Evolutionary conservation across 2,797 vertebrate genomes (phyloP), one percentile per base, ranked within the genome.

Genomic region (Tolypeutes matacus): DNA sequence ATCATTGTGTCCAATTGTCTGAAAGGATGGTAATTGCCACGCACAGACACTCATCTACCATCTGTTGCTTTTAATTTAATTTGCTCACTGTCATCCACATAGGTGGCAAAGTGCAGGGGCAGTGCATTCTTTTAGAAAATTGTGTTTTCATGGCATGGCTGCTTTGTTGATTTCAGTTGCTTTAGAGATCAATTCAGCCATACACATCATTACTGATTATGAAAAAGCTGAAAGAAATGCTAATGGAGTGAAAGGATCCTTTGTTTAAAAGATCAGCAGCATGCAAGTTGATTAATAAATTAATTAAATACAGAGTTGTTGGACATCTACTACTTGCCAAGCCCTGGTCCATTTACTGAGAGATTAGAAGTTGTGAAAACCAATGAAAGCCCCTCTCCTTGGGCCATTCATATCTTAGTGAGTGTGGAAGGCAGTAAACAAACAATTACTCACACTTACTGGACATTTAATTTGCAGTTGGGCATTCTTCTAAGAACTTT

Each of bases 71-170:
- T 70, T 73, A 34, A 39, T 89, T 88, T 91, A 29, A 93, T 31
- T 34, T 53, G 14, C n/a, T 77, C 85, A 56, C 58, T 75, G 21
- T 31, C 51, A 58, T 20, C 27, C 58, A 58, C 12, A 23, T 13
- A 67, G 34, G 39, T 56, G 14, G 11, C 69, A 77, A 82, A 70
- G 4, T 27, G 20, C 31, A 92, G 53, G 31, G 39, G 7, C 34
- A 60, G 27, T 62, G 17, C n/a, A 49, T 75, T 88, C 67, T 77
- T 77, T 77, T 20, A 62, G 81, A 86, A 94, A 95, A 93, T 34
- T 49, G 21, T 56, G 46, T 86, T 88, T 64, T 67, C 51, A 39
- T 89, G 62, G 7, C 14, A 39, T 39, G 34, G 77, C 9, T 84
- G 23, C 77, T 83, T 3, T 64, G 56, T 46, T 75, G 13, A 75